Evolutionary conservation across 2,797 vertebrate genomes (phyloP).

Genomic region (Odontamblyopus rebecca): DNA sequence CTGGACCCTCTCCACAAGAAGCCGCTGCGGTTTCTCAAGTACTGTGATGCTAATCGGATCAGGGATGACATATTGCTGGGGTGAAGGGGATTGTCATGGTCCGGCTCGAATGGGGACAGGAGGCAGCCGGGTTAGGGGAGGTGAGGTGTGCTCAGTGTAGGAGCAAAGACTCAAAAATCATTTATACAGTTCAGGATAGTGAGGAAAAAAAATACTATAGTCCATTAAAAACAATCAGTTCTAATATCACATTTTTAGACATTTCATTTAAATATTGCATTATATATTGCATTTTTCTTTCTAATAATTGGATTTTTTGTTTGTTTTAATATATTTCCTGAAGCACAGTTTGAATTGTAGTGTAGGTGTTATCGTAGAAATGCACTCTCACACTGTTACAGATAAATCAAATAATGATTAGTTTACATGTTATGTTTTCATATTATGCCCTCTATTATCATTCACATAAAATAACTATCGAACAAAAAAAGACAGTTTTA

Average conservation of each 20-base stretch:
- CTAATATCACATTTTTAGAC: background rate
- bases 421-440: background rate
- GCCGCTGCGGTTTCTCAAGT: slow-evolving; percentile 76
- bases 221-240: background rate
- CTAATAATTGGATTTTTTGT: background rate
- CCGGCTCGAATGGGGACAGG: slow-evolving; percentile 53
- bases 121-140: slow-evolving; percentile 31
- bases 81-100: slow-evolving; percentile 83
- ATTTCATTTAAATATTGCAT: background rate
- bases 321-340: background rate
- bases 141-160: slow-evolving; percentile 31
- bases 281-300: background rate
- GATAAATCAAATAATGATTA: background rate
- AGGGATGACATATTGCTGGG: slow-evolving; percentile 83
- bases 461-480: background rate
- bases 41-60: slow-evolving; percentile 92
- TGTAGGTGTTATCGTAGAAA: background rate
- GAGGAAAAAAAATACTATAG: background rate
- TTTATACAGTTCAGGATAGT: background rate
- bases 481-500: background rate
- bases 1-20: slow-evolving; percentile 56
- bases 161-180: background rate
- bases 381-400: background rate
- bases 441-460: background rate
- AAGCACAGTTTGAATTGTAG: background rate